Conservation (phyloP, 2,888 invertebrate genomes). For the Mongoloraphidia duomilia region DNA sequence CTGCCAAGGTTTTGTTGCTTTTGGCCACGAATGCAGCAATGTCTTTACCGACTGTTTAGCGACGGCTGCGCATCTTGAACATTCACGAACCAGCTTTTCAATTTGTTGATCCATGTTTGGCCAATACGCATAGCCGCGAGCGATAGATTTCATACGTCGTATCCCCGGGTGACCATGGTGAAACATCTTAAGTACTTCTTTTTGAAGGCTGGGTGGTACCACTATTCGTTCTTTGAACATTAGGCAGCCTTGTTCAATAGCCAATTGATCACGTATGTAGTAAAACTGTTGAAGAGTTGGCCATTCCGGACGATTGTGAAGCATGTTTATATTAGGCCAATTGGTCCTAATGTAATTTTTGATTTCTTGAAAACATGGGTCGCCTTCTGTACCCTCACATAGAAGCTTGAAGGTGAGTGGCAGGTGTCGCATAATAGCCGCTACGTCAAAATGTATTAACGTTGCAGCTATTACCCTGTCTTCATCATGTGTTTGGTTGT, state of each 20-base stretch:
- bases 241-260: constrained; percentile 6
- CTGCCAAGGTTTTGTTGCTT: constrained; percentile 19
- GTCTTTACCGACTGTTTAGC: constrained; percentile 16
- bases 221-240: constrained; percentile 12
- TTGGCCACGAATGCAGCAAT: constrained; percentile 13
- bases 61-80: constrained; percentile 13
- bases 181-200: constrained; percentile 13
- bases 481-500: not conserved
- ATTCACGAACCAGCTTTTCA: constrained; percentile 13
- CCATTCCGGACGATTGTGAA: not conserved
- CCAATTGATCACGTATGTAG: not conserved
- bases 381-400: not conserved
- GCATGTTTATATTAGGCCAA: not conserved
- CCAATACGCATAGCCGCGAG: constrained; percentile 18
- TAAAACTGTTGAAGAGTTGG: not conserved
- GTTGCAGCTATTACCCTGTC: not conserved
- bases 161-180: constrained; percentile 18
- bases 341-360: not conserved
- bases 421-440: not conserved
- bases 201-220: constrained; percentile 9
- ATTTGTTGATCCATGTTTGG: constrained; percentile 17
- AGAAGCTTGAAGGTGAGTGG: not conserved
- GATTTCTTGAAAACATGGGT: not conserved
- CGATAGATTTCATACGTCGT: constrained; percentile 19
- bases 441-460: not conserved